Percentiles rank a stretch among this genome's conserved stretches.
These are phyloP conservation scores for Ochlodes sylvanus DNA, from an alignment of 2,888 invertebrate genomes.

Conservation along the genomic window DNA sequence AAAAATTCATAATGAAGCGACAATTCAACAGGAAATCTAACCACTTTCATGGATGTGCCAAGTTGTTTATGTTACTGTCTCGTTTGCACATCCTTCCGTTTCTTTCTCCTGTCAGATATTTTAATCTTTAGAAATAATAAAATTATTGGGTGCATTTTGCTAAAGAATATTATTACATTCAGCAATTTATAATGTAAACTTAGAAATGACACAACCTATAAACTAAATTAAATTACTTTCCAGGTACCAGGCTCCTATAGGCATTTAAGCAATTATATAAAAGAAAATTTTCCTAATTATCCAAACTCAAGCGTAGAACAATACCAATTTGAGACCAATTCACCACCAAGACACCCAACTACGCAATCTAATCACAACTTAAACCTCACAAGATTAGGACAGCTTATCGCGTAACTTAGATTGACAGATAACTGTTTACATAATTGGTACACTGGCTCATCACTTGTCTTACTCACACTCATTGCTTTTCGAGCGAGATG, in stretches of 20 bases:
- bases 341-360: not conserved
- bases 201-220: too few relatives aligned
- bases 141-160: too few relatives aligned
- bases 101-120: constrained; percentile 3
- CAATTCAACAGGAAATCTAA: constrained; percentile 22
- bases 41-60: constrained; percentile 32
- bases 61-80: constrained; percentile 21
- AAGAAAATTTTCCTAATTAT: not conserved
- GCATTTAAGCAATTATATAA: not conserved
- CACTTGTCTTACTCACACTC: constrained; percentile 42
- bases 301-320: constrained; percentile 26
- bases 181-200: too few relatives aligned
- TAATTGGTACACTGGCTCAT: constrained; percentile 46
- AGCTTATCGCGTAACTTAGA: constrained; percentile 28
- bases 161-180: too few relatives aligned
- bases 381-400: constrained; percentile 22
- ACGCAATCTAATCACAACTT: constrained; percentile 34
- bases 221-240: not conserved
- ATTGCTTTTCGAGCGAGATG: constrained; percentile 26
- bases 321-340: constrained; percentile 27
- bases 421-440: constrained; percentile 47
- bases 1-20: not conserved
- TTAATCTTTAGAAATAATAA: too few relatives aligned
- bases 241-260: not conserved
- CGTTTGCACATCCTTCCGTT: constrained; percentile 7